phyloP scores from a whole-genome alignment of 1,140 invertebrate species.

The Microplitis mediator region DNA sequence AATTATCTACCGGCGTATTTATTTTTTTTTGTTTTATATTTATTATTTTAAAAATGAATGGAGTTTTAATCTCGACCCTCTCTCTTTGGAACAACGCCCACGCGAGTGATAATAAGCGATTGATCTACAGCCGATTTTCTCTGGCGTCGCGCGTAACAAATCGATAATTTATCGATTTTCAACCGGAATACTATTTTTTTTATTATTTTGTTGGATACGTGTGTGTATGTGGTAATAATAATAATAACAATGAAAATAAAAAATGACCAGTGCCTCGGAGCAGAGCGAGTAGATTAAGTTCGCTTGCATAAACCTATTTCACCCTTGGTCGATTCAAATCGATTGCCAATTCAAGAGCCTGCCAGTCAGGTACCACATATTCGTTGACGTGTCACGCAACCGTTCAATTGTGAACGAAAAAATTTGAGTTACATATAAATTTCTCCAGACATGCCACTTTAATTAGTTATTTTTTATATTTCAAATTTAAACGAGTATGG shows the following conservation, averaged over 20 bases:
- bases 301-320: slow-evolving; percentile 38
- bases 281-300: slow-evolving; percentile 5
- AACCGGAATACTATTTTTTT: slow-evolving; percentile 32
- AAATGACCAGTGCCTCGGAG: slow-evolving; percentile 4
- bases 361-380: background rate
- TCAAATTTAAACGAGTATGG: too few relatives aligned
- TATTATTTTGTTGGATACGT: background rate
- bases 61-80: background rate
- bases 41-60: background rate
- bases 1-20: background rate
- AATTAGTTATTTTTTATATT: background rate
- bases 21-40: background rate
- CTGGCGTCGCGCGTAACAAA: slow-evolving; percentile 4
- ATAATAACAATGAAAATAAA: too few relatives aligned
- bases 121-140: slow-evolving; percentile 22
- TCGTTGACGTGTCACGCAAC: slow-evolving; percentile 30
- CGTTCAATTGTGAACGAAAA: slow-evolving; percentile 1
- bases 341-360: slow-evolving; percentile 30
- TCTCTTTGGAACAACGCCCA: background rate
- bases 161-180: slow-evolving; percentile 28
- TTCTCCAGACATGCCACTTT: background rate
- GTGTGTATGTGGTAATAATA: background rate
- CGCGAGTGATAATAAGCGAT: slow-evolving; percentile 22
- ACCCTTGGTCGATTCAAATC: slow-evolving; percentile 39
- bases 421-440: slow-evolving; percentile 10